Evolutionary conservation across 2,797 vertebrate species (phyloP).

Genomic region (Phrynocephalus forsythii): DNA sequence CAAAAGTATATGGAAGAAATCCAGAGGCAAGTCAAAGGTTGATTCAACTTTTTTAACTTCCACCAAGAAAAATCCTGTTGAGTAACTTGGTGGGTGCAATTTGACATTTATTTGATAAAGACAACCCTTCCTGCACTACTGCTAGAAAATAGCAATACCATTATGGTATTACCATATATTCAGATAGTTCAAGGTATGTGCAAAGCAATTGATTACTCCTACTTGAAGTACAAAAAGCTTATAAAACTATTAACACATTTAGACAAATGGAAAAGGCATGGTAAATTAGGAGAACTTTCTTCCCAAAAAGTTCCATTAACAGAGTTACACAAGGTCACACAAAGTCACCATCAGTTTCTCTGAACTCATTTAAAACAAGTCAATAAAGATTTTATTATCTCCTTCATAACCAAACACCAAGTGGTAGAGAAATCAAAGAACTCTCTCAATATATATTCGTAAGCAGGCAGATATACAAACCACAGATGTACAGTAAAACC

Average conservation of each 20-base stretch:
- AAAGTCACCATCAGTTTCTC: neutral
- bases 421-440: neutral
- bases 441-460: neutral
- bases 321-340: neutral
- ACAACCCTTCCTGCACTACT: too few relatives aligned
- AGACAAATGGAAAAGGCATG: neutral
- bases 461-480: neutral
- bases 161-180: too few relatives aligned
- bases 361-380: neutral
- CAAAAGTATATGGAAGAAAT: neutral
- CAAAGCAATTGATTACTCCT: neutral
- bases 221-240: slow-evolving; percentile 40
- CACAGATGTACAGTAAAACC: neutral
- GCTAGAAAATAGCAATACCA: too few relatives aligned
- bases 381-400: neutral
- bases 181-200: too few relatives aligned
- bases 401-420: neutral
- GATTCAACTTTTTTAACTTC: too few relatives aligned
- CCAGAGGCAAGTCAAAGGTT: too few relatives aligned
- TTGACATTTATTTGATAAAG: too few relatives aligned
- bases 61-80: too few relatives aligned
- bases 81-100: too few relatives aligned
- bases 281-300: neutral
- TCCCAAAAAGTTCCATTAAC: neutral
- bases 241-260: neutral